Conservation (phyloP, 2,113 vertebrate genomes). For the Hoplias malabaricus region DNA sequence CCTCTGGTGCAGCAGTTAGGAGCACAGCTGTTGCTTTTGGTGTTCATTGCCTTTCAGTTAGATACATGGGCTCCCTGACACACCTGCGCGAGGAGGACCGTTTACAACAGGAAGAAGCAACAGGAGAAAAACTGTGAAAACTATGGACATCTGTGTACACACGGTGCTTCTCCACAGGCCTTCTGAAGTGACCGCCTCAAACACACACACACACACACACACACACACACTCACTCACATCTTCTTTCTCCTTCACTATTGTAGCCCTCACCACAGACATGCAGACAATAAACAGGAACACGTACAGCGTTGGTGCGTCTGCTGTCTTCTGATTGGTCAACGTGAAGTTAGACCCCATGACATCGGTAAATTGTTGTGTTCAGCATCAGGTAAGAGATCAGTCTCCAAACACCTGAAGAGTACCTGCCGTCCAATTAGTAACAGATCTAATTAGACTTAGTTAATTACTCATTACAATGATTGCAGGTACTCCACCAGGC, state of each 20-base stretch:
- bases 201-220: not conserved
- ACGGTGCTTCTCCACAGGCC: not conserved
- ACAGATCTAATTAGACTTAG: too few relatives aligned
- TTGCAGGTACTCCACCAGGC: too few relatives aligned
- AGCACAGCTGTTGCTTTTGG: slow-evolving; percentile 34
- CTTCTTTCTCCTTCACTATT: not conserved
- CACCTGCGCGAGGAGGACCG: slow-evolving; percentile 24
- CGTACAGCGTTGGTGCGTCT: too few relatives aligned
- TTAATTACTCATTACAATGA: too few relatives aligned
- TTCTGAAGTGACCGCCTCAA: not conserved
- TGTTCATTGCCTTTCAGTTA: slow-evolving; percentile 39
- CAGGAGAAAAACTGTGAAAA: slow-evolving; percentile 5
- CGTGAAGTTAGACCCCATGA: too few relatives aligned
- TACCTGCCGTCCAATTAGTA: too few relatives aligned
- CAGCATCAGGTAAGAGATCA: too few relatives aligned
- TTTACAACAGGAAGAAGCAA: slow-evolving; percentile 25
- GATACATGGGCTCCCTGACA: not conserved
- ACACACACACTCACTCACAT: not conserved
- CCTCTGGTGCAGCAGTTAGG: slow-evolving; percentile 35
- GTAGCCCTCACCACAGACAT: too few relatives aligned
- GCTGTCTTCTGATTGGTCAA: too few relatives aligned
- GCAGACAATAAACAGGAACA: too few relatives aligned
- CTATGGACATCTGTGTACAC: slow-evolving; percentile 20
- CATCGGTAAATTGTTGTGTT: too few relatives aligned
- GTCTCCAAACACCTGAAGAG: too few relatives aligned